Base-by-base conservation (phyloP, 1,140 invertebrate genomes). In the Ooceraea biroi region DNA sequence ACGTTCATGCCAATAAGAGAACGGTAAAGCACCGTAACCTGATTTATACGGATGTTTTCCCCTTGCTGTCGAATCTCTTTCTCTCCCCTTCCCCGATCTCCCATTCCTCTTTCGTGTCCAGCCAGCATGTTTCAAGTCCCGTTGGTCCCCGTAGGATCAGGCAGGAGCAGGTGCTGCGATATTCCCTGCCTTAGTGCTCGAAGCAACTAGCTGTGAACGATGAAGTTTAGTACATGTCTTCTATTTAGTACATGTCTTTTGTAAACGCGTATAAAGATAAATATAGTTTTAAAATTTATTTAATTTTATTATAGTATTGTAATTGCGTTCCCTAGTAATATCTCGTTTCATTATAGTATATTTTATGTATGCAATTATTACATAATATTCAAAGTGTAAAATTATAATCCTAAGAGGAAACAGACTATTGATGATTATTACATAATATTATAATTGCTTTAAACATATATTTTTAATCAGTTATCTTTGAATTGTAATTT, bases 1-100 rank as follows among this genome's bases (percentile, higher is more conserved):
- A 61, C 58, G 82, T 68, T 88, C 73, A 80, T 88, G 74, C 80
- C 88, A 90, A 90, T 85, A 88, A 90, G 76, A 78, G 55, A 71
- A 82, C 65, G 63, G 71, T 30, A 22, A 85, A 88, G 83, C 58
- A 74, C 61, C 82, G 84, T 85, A 89, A 88, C 86, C 78, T 91
- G 91, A 92, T 92, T 92, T 92, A 92, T 91, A 88, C 77, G 82
- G 76, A 72, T 91, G 88, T 91, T 90, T 89, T 90, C 85, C 72
- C 66, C 73, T 78, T 27, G 72, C 84, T 46, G 41, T 74, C 44
- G 74, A 85, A 66, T 55, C 55, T 58, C 50, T 52, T n/a, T 52
- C 41, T 68, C 66, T 57, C 48, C 36, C 5, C 36, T 77, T 27
- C 74, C 74, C 27, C 36, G 7, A 7, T 41, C 58, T 41, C 66